Conservation (phyloP, 2,113 vertebrate genomes). For the Beaufortia kweichowensis region DNA sequence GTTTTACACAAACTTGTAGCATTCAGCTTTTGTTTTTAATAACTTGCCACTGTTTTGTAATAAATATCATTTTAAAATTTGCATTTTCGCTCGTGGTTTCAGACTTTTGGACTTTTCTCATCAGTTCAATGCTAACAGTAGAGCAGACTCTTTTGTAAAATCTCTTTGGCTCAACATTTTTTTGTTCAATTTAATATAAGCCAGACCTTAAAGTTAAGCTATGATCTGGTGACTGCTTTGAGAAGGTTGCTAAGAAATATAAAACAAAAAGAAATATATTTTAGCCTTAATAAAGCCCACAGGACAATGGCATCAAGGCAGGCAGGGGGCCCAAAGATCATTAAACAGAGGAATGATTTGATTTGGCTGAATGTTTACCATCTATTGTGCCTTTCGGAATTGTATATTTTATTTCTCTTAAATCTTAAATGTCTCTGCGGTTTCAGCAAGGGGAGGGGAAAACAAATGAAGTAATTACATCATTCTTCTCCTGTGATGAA, state of each 20-base stretch:
- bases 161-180: not conserved
- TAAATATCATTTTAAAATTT: no score
- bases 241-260: conserved; percentile 6
- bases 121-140: not conserved
- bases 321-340: conserved; percentile 16
- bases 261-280: conserved; percentile 20
- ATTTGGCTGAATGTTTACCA: conserved; percentile 14
- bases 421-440: conserved; percentile 26
- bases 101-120: not conserved
- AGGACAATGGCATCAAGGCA: conserved; percentile 38
- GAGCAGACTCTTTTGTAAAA: not conserved
- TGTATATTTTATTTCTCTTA: conserved; percentile 41
- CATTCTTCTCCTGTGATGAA: conserved; percentile 42
- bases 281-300: conserved; percentile 31
- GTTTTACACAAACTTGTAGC: no score
- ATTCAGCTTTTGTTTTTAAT: no score
- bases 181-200: not conserved
- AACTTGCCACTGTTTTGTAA: no score
- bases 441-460: conserved; percentile 6
- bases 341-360: conserved; percentile 21
- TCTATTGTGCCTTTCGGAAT: conserved; percentile 25
- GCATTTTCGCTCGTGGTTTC: no score
- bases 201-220: conserved; percentile 3
- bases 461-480: conserved; percentile 44
- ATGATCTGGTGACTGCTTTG: not conserved